phyloP scores from a whole-genome alignment of 2,888 invertebrate genomes.

The Stegana nigrithorax region DNA sequence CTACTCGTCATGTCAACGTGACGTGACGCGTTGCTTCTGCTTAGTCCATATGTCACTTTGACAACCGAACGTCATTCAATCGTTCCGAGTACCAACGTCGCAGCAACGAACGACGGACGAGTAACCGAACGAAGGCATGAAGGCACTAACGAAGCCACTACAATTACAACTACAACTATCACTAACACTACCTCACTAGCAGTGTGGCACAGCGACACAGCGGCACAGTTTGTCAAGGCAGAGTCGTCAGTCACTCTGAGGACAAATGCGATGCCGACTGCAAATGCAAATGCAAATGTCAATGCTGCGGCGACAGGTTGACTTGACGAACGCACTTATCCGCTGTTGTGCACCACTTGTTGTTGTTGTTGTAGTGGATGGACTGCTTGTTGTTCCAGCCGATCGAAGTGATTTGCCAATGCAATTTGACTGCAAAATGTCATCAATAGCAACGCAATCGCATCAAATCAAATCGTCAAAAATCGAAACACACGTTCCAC shows the following conservation, averaged over 20 bases:
- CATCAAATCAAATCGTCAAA: neutral
- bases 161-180: no score
- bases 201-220: no score
- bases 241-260: conserved; percentile 51
- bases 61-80: conserved; percentile 54
- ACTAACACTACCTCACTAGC: no score
- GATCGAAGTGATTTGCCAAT: conserved; percentile 9
- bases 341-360: no score
- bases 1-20: no score
- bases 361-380: conserved; percentile 2
- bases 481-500: neutral
- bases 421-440: conserved; percentile 17
- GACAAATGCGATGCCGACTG: conserved; percentile 36
- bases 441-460: conserved; percentile 12
- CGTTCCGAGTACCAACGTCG: no score
- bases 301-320: conserved; percentile 52
- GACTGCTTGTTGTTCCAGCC: conserved; percentile 22
- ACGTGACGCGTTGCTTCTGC: no score
- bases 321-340: no score
- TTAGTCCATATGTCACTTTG: conserved; percentile 59
- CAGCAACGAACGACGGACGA: no score
- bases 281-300: conserved; percentile 53
- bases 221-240: no score
- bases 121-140: no score
- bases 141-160: no score